phyloP scores from a whole-genome alignment of 1,140 invertebrate genomes.

The Thaumetopoea pityocampa region DNA sequence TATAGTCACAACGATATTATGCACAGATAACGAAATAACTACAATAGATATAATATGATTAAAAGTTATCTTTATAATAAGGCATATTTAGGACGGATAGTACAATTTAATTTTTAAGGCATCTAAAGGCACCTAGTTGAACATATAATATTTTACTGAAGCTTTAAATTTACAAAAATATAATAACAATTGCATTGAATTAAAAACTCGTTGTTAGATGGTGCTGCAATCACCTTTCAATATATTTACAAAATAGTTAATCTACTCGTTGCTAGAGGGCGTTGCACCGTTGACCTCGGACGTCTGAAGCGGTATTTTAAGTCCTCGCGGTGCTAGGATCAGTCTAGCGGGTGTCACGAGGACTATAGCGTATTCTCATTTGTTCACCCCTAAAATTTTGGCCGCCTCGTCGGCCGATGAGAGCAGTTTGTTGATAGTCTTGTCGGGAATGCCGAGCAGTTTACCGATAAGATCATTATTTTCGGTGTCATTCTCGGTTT shows the following conservation, averaged over 20 bases:
- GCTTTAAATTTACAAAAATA: constrained; percentile 18
- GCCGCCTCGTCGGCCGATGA: constrained; percentile 91
- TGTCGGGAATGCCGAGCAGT: constrained; percentile 90
- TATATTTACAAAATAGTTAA: constrained; percentile 7
- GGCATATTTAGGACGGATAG: constrained; percentile 60
- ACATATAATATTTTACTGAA: constrained; percentile 13
- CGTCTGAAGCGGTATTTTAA: constrained; percentile 43
- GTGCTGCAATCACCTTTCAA: constrained; percentile 28
- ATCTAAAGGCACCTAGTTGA: constrained; percentile 59
- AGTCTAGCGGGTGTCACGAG: constrained; percentile 65
- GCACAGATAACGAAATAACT: too few species aligned
- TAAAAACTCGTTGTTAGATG: constrained; percentile 50
- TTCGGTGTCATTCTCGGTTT: constrained; percentile 72
- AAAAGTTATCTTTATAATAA: too few species aligned
- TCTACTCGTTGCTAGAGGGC: constrained; percentile 55
- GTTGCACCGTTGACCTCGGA: constrained; percentile 30
- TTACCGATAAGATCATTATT: constrained; percentile 90
- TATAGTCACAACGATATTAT: too few species aligned
- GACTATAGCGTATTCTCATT: constrained; percentile 76
- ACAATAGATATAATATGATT: constrained; percentile 12
- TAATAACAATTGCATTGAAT: constrained; percentile 18
- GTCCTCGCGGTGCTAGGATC: constrained; percentile 64
- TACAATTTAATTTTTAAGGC: constrained; percentile 53
- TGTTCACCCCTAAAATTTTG: constrained; percentile 89
- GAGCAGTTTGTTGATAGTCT: constrained; percentile 90